phyloP scores from a whole-genome alignment of 2,888 invertebrate species.

The Drosophila lacicola region DNA sequence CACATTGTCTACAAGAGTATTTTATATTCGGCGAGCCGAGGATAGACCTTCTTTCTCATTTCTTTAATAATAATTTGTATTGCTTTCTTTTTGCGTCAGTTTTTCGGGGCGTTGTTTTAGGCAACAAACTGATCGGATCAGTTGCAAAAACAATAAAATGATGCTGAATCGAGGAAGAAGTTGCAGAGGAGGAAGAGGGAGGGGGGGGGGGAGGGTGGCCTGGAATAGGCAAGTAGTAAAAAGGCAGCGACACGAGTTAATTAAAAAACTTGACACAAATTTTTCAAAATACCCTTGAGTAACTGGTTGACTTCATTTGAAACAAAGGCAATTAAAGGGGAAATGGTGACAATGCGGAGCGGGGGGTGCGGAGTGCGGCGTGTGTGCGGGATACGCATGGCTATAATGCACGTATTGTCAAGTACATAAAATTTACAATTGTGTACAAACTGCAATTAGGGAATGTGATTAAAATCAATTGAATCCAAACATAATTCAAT shows the following conservation, averaged over 20 bases:
- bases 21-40: too few species aligned
- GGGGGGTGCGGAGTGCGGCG: too few species aligned
- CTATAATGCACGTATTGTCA: conserved; percentile 18
- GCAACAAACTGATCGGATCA: conserved; percentile 61
- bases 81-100: background rate
- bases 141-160: conserved; percentile 44
- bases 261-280: conserved; percentile 67
- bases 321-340: conserved; percentile 3
- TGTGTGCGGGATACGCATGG: too few species aligned
- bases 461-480: conserved; percentile 33
- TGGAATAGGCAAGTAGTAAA: conserved; percentile 2
- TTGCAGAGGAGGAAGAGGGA: background rate
- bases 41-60: background rate
- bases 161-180: too few species aligned
- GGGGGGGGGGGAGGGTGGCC: background rate
- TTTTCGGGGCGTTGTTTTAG: conserved; percentile 23
- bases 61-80: conserved; percentile 1
- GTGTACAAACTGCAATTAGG: conserved; percentile 13
- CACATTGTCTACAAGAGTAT: too few species aligned
- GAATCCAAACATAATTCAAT: conserved; percentile 16
- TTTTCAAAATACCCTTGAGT: conserved; percentile 41
- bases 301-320: conserved; percentile 40
- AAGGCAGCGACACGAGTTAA: conserved; percentile 62
- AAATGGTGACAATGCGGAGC: background rate
- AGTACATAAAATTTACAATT: conserved; percentile 15